Evolutionary conservation across 1,140 invertebrate species (phyloP), one percentile per base, ranked within the genome.

Genomic region (Dryas iulia): DNA sequence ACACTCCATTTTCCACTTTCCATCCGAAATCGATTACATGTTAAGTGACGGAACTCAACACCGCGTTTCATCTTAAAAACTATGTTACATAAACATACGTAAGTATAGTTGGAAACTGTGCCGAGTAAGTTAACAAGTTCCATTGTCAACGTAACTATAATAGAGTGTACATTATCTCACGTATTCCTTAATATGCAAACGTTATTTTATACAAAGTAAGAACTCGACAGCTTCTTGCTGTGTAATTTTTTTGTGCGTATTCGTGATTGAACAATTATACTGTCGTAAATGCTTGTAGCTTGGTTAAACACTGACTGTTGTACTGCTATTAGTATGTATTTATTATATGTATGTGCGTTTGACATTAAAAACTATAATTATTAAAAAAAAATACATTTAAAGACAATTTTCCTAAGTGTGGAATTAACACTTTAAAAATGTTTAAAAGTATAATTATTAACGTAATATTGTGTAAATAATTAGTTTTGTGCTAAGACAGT

Each of bases 51-150:
- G n/a, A n/a, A n/a, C n/a, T n/a, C n/a, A n/a, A n/a, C n/a, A n/a
- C n/a, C n/a, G n/a, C n/a, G n/a, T n/a, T n/a, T n/a, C n/a, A n/a
- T n/a, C n/a, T n/a, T n/a, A n/a, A 74, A 75, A 69, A 66, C 60
- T 58, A 71, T 65, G 78, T 85, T 80, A 82, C 71, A 77, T 84
- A 82, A 84, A 77, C 74, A 35, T 73, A 35, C 73, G 67, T 75
- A 72, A 69, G 64, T 72, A 74, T 79, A 69, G 74, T 78, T 76
- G 75, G 76, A 77, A 84, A 83, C 71, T 76, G 71, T 83, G 79
- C 71, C 74, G 69, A 59, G 76, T 74, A 81, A 64, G 56, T 71
- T 71, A 72, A 77, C 74, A 70, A 72, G 67, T 75, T 70, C 71
- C 58, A 81, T 80, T 82, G 81, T 79, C 63, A 59, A 74, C 72